phyloP scores from a whole-genome alignment of 2,888 invertebrate species.

The Mactromeris polynyma region DNA sequence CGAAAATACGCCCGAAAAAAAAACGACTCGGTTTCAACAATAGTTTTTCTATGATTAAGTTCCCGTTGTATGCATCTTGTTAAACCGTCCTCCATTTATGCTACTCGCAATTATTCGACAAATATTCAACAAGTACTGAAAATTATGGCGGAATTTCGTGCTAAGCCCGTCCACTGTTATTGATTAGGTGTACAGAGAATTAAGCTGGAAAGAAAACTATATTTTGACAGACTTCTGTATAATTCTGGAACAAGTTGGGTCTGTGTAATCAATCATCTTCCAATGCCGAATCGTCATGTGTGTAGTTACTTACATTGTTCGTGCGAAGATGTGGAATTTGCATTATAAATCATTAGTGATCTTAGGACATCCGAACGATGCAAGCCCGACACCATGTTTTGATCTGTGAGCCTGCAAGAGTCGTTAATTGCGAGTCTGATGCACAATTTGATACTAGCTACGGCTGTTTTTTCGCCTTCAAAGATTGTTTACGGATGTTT shows the following conservation, averaged over 20 bases:
- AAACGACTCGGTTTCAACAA: background rate
- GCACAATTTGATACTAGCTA: conserved; percentile 54
- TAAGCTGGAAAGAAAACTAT: background rate
- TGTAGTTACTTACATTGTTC: conserved; percentile 41
- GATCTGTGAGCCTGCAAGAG: conserved; percentile 60
- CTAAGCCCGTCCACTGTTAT: conserved; percentile 37
- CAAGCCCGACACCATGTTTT: conserved; percentile 68
- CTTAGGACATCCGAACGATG: conserved; percentile 51
- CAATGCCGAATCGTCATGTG: conserved; percentile 19
- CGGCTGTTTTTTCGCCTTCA: conserved; percentile 64
- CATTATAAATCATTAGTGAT: conserved; percentile 68
- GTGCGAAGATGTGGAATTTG: conserved; percentile 47
- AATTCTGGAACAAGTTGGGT: conserved; percentile 16
- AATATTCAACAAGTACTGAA: conserved; percentile 20
- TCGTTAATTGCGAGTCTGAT: conserved; percentile 48
- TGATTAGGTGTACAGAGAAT: conserved; percentile 15
- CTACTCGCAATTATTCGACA: background rate
- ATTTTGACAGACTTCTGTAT: conserved; percentile 37
- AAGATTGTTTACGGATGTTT: conserved; percentile 55
- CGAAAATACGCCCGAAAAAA: background rate
- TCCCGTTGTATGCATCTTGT: background rate
- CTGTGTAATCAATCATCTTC: conserved; percentile 30
- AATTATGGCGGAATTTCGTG: conserved; percentile 40
- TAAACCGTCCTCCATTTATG: background rate
- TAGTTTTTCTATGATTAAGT: background rate